Evolutionary conservation across 2,888 invertebrate species (phyloP), one percentile per base, ranked within the genome.

Genomic region (Alloscopus bannaensis): DNA sequence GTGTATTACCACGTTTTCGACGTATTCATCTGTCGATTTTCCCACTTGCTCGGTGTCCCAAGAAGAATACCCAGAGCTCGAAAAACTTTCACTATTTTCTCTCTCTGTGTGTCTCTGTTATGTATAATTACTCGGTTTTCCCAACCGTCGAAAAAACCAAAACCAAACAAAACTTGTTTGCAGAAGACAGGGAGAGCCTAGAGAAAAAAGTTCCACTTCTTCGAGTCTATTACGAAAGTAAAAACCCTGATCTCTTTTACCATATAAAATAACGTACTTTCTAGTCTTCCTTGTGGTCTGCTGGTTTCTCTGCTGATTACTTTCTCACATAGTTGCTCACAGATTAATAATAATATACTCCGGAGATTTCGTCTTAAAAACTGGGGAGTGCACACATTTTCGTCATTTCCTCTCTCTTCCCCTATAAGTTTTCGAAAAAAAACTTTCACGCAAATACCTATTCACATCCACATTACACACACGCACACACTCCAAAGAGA

Each of bases 331-430:
- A 57, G 57, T 66, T 22, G 20, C 13, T 47, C 52, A 45, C 73
- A 57, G 59, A 73, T 73, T 66, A 66, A 59, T 66, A 73, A 73
- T 73, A 72, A 72, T 73, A 73, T 45, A 59, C 65, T 66, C 65
- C 24, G 18, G 73, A 45, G 73, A 66, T 22, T 22, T 22, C 16
- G 4, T 52, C 24, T 6, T 36, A 11, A 59, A 59, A 59, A n/a
- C 8, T 24, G 57, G 4, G n/a, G 50, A 6, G 50, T n/a, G 50
- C 50, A 28, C 45, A 60, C 60, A 52, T 40, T 24, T 52, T 62
- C 13, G 22, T 29, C 59, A 59, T 18, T 45, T 64, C 55, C 55
- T 20, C 22, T 13, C 18, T 45, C 60, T 31, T 8, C 40, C 6
- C 62, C 29, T 57, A 24, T 42, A 20, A 52, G 50, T 70, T 42